Evolutionary conservation across 1,140 invertebrate species (phyloP), one percentile per base, ranked within the genome.

Genomic region (Oryctes rhinoceros): DNA sequence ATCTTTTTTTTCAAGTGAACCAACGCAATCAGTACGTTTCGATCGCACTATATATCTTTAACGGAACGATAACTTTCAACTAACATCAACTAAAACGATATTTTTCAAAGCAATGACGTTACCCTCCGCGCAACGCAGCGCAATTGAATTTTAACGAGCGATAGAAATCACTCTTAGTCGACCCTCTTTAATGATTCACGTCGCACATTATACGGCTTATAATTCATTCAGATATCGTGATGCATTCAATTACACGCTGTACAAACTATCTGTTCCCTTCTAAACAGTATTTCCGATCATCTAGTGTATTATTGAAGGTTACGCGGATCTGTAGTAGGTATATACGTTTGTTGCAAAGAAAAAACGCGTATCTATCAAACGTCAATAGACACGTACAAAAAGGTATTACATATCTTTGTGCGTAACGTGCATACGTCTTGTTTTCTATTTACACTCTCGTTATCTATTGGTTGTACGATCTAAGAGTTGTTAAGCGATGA

Each of bases 301-400:
- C 53, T 24, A 75, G 24, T 75, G 9, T 80, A 18, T 47, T 35
- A 47, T 71, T 77, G 48, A 77, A 24, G 20, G 80, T 10, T 67
- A 67, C 18, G 62, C 62, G 18, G 6, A 18, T 67, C 18, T 30
- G 10, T 65, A 18, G 71, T 30, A 24, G 13, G 18, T 71, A 71
- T 71, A 71, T 20, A 59, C 15, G 15, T 4, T 15, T 59, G 53
- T 4, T 59, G 3, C 39, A 44, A n/a, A 59, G 5, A 59, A 6
- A 59, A 18, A 6, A 6, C 4, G 1, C 0, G 5, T 4, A 18
- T 18, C 2, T n/a, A 59, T 59, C 53, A 18, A 13, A 53, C n/a
- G n/a, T 15, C 6, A n/a, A 53, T 53, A 15, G 13, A 53, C n/a
- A 15, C 13, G n/a, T 53, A 13, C 2, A 4, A 53, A 53, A 0